Evolutionary conservation across 2,797 vertebrate species (phyloP).

Genomic region (Mus minutoides): DNA sequence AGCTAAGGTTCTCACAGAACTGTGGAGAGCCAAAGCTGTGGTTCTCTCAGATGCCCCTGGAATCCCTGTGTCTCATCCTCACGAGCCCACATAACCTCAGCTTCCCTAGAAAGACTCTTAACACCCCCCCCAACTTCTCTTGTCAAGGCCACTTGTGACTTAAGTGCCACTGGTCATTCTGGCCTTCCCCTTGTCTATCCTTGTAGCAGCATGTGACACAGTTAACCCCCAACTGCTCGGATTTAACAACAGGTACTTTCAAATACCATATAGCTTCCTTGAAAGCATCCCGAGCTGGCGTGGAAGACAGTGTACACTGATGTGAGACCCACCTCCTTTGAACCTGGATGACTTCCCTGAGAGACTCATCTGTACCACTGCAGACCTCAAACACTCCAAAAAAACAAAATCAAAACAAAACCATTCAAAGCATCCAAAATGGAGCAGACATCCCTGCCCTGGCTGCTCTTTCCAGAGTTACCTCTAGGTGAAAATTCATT

Average conservation of each 20-base stretch:
- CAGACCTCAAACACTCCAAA: neutral
- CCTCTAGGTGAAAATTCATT: neutral
- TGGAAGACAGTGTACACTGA: neutral
- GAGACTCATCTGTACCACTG: fast-evolving
- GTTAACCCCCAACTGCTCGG: neutral
- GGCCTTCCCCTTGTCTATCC: neutral
- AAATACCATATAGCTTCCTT: neutral
- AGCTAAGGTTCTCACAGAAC: neutral
- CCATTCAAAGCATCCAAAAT: neutral
- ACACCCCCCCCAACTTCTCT: neutral
- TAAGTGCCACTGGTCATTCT: neutral
- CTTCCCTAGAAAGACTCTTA: neutral
- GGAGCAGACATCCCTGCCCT: fast-evolving
- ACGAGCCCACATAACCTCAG: neutral
- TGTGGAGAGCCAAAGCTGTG: neutral
- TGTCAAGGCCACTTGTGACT: neutral
- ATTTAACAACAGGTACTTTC: neutral
- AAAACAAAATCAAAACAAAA: too few species aligned
- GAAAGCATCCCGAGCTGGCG: neutral
- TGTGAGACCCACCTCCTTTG: too few species aligned
- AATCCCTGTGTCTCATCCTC: fast-evolving
- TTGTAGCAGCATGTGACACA: neutral
- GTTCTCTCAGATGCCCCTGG: neutral
- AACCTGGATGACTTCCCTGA: neutral
- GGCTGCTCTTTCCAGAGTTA: neutral